phyloP scores from a whole-genome alignment of 2,797 vertebrate genomes.

The Pangasius macronema region DNA sequence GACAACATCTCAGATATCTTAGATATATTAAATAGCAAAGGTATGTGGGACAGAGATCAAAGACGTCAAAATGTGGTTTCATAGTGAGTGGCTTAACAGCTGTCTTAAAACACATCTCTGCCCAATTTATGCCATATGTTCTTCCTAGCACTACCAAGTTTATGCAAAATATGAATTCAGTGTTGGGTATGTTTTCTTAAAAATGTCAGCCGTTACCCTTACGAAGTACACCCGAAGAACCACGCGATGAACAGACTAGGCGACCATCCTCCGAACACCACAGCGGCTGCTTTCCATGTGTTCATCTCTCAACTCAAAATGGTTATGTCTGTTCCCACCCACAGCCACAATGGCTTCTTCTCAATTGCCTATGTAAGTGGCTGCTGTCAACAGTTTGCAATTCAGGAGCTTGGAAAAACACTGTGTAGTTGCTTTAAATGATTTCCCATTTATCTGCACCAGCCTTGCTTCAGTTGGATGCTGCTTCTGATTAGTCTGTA shows the following conservation, averaged over 20 bases:
- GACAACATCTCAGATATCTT: background rate
- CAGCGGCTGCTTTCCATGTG: conserved; percentile 85
- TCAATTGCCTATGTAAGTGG: conserved; percentile 84
- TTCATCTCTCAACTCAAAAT: conserved; percentile 85
- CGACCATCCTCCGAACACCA: no score
- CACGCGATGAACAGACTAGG: no score
- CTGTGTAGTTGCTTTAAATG: background rate
- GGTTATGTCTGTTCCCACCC: conserved; percentile 79
- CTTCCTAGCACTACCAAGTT: background rate
- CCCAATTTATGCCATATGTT: background rate
- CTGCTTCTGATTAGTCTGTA: background rate
- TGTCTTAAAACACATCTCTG: background rate
- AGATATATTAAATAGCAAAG: background rate
- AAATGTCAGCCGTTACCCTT: no score
- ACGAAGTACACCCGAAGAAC: no score
- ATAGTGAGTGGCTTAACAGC: background rate
- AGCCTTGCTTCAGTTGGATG: background rate
- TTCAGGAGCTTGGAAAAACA: background rate
- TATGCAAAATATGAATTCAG: background rate
- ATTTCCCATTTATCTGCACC: background rate
- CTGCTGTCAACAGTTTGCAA: background rate
- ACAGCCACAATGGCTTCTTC: conserved; percentile 80
- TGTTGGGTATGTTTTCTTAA: background rate
- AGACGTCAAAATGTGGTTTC: background rate
- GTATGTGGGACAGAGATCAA: background rate